Percentiles rank a stretch among this genome's conserved stretches.
phyloP scores from a whole-genome alignment of 1,140 invertebrate genomes.

The Drosophila albomicans region DNA sequence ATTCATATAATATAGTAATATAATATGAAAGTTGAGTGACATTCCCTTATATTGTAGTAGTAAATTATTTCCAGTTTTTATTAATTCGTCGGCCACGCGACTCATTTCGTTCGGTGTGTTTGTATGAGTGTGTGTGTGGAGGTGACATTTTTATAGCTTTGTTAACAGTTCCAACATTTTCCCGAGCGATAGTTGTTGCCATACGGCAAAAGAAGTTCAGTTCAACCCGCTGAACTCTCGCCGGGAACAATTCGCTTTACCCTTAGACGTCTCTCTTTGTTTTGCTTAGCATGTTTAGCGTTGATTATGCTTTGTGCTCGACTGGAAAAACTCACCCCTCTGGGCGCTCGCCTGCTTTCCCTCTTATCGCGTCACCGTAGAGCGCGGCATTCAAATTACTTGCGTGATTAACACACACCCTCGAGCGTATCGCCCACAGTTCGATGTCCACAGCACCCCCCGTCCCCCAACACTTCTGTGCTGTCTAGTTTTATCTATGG shows the following conservation, averaged over 20 bases:
- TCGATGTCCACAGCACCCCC: not conserved
- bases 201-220: not conserved
- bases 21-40: not conserved
- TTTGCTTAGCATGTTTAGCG: conserved; percentile 79
- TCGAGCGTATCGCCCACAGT: conserved; percentile 53
- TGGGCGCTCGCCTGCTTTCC: conserved; percentile 27
- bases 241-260: too few species aligned
- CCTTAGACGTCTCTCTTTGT: conserved; percentile 49
- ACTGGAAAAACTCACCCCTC: conserved; percentile 63
- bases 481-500: conserved; percentile 72
- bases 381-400: conserved; percentile 77
- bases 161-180: conserved; percentile 62
- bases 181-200: conserved; percentile 26
- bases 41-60: conserved; percentile 16
- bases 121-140: conserved; percentile 7
- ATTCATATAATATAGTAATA: not conserved
- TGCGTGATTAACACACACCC: conserved; percentile 82
- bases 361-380: conserved; percentile 63
- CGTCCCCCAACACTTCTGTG: not conserved
- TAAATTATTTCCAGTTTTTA: conserved; percentile 46
- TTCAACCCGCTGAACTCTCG: not conserved
- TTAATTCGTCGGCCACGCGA: conserved; percentile 65
- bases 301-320: conserved; percentile 76
- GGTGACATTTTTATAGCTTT: conserved; percentile 82
- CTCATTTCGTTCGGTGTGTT: conserved; percentile 34